Percentiles rank a stretch among this genome's conserved stretches.
Conservation (phyloP, 2,888 invertebrate genomes). For the Myathropa florea region DNA sequence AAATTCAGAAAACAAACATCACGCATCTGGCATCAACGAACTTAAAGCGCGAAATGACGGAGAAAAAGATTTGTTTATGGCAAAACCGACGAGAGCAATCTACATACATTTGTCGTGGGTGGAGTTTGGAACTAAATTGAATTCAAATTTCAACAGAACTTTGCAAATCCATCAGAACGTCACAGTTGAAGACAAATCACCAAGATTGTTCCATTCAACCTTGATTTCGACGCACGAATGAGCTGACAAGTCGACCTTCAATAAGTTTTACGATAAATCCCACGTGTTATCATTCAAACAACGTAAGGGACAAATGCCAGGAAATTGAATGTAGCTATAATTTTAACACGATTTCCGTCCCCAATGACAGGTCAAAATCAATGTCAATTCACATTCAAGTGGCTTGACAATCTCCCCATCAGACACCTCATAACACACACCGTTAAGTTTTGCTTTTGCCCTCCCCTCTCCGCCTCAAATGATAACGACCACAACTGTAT, state of each 20-base stretch:
- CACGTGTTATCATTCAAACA: background rate
- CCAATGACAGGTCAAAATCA: slow-evolving; percentile 23
- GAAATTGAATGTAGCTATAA: background rate
- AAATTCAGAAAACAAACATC: too few species aligned
- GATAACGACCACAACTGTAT: background rate
- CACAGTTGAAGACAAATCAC: background rate
- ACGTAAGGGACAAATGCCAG: background rate
- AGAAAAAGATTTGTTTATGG: too few species aligned
- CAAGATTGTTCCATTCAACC: background rate
- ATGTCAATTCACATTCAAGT: slow-evolving; percentile 4
- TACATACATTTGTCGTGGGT: too few species aligned
- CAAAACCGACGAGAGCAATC: too few species aligned
- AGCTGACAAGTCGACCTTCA: background rate
- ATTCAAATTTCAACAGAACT: slow-evolving; percentile 1
- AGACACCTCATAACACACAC: background rate
- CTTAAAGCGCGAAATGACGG: too few species aligned
- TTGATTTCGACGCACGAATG: background rate
- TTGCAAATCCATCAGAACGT: background rate
- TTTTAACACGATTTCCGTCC: background rate
- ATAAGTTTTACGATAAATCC: background rate
- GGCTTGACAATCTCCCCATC: background rate
- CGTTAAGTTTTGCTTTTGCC: background rate
- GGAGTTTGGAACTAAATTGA: too few species aligned
- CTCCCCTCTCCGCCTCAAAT: background rate
- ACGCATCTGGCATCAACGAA: too few species aligned